A percentile compares a stretch with the other conserved stretches of the same genome.
Conservation (phyloP, 2,888 invertebrate genomes). For the Anorthoa munda region DNA sequence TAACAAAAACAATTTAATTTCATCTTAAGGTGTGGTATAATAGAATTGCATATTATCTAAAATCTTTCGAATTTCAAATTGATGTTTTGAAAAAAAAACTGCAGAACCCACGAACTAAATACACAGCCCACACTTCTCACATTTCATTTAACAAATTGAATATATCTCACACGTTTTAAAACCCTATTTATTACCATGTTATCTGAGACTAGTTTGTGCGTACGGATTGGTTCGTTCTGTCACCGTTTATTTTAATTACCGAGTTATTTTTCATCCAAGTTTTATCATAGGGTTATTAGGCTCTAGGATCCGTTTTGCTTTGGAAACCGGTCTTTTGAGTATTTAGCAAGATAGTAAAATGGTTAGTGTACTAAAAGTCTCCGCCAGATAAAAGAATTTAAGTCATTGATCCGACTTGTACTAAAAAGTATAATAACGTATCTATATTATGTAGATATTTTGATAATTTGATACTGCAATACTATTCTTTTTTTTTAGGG, state of each 20-base stretch:
- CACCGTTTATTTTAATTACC: slow-evolving; percentile 36
- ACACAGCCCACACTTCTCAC: not conserved
- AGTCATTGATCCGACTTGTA: no score
- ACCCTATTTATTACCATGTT: slow-evolving; percentile 46
- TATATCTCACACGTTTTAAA: slow-evolving; percentile 57
- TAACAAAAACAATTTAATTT: no score
- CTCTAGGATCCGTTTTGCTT: slow-evolving; percentile 1
- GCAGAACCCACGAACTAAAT: slow-evolving; percentile 23
- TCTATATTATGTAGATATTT: no score
- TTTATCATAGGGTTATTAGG: not conserved
- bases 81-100: not conserved
- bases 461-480: no score
- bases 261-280: slow-evolving; percentile 18
- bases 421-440: no score
- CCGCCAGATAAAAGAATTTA: not conserved
- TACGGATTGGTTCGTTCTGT: slow-evolving; percentile 19
- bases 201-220: slow-evolving; percentile 34
- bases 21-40: no score
- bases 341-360: not conserved
- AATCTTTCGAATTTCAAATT: not conserved
- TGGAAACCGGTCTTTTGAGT: not conserved
- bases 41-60: no score
- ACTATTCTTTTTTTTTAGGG: no score
- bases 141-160: slow-evolving; percentile 40
- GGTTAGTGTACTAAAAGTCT: no score